Percentiles rank a stretch among this genome's conserved stretches.
These are phyloP conservation scores for Pogonognathellus flavescens DNA, from an alignment of 1,140 invertebrate species.

Conservation along the genomic window DNA sequence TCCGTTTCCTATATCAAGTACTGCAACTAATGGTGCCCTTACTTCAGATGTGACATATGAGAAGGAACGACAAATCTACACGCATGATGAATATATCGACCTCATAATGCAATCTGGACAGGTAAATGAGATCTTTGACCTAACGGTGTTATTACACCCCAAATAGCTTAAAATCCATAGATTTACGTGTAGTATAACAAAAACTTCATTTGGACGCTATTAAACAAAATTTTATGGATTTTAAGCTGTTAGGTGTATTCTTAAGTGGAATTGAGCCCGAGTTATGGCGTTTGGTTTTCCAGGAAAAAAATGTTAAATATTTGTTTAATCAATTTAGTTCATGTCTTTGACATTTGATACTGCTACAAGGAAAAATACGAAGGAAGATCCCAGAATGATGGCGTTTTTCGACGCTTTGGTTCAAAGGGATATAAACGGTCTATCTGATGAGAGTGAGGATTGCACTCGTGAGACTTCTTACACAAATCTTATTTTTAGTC, in stretches of 20 bases:
- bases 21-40: slow-evolving; percentile 73
- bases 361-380: slow-evolving; percentile 85
- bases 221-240: no score
- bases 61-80: slow-evolving; percentile 83
- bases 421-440: slow-evolving; percentile 88
- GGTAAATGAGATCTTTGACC: no score
- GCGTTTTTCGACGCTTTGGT: slow-evolving; percentile 95
- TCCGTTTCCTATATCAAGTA: slow-evolving; percentile 77
- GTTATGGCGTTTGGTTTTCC: no score
- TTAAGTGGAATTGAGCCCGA: no score
- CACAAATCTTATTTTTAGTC: slow-evolving; percentile 9
- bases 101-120: slow-evolving; percentile 84
- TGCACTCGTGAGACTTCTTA: slow-evolving; percentile 18
- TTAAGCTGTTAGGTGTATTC: no score
- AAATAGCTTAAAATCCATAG: no score
- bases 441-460: slow-evolving; percentile 69
- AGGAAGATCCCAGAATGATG: slow-evolving; percentile 95
- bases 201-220: no score
- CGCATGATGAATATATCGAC: slow-evolving; percentile 87
- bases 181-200: no score
- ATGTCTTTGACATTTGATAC: slow-evolving; percentile 77
- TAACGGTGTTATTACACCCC: no score
- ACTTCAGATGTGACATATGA: slow-evolving; percentile 70
- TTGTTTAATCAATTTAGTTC: slow-evolving; percentile 71
- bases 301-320: not conserved